Conservation (phyloP, 2,113 vertebrate genomes). For the human (Homo sapiens) region GRCh38 chr16:20060501-20061000, state of each 20-base stretch:
- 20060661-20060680: neutral
- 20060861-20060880: neutral
- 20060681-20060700: neutral
- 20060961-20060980: neutral
- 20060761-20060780: neutral
- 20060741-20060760: accelerated
- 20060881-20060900: neutral
- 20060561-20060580: constrained; percentile 41
- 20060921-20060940: neutral
- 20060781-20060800: neutral
- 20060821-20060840: neutral
- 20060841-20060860: too few species aligned
- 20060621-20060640: neutral
- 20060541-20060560: constrained; percentile 61
- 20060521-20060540: constrained; percentile 30
- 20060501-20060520: neutral
- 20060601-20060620: neutral
- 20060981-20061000: neutral
- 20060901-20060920: neutral
- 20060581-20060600: neutral
- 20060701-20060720: neutral
- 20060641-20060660: neutral
- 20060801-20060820: accelerated
- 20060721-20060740: neutral
- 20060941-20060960: neutral